phyloP scores from a whole-genome alignment of 1,140 invertebrate genomes.

The Nixonia krombeini region DNA sequence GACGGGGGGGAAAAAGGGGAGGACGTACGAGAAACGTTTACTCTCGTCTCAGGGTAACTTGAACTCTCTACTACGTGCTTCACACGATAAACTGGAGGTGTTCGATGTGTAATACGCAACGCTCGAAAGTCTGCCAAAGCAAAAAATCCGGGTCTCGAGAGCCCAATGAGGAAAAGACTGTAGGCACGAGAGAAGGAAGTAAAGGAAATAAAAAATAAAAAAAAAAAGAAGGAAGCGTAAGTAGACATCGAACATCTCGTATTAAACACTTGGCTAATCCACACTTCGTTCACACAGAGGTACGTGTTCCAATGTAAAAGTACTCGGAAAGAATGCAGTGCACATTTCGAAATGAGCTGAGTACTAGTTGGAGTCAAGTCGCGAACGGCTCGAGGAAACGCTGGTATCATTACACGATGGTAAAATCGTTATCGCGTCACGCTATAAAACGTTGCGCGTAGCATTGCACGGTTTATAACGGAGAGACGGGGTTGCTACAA shows the following conservation, averaged over 20 bases:
- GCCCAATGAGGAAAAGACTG: too few species aligned
- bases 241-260: slow-evolving; percentile 52
- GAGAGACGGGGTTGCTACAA: too few species aligned
- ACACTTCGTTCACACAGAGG: slow-evolving; percentile 50
- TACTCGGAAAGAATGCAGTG: slow-evolving; percentile 53
- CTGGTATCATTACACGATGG: too few species aligned
- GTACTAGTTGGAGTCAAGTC: slow-evolving; percentile 45
- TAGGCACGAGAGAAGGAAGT: too few species aligned
- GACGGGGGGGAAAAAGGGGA: neutral
- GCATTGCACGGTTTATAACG: too few species aligned
- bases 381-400: too few species aligned
- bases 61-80: slow-evolving; percentile 58
- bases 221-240: slow-evolving; percentile 29
- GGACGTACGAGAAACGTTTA: slow-evolving; percentile 20
- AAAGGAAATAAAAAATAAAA: neutral
- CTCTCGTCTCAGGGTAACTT: slow-evolving; percentile 25
- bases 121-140: slow-evolving; percentile 22
- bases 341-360: slow-evolving; percentile 38
- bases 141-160: neutral
- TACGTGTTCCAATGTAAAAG: slow-evolving; percentile 44
- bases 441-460: too few species aligned
- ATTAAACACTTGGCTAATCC: slow-evolving; percentile 45
- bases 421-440: too few species aligned
- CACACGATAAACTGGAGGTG: slow-evolving; percentile 53
- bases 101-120: slow-evolving; percentile 51